Base-by-base conservation (phyloP, 53 echinoderm and acorn worm genomes). In the Mesocentrotus franciscanus region DNA sequence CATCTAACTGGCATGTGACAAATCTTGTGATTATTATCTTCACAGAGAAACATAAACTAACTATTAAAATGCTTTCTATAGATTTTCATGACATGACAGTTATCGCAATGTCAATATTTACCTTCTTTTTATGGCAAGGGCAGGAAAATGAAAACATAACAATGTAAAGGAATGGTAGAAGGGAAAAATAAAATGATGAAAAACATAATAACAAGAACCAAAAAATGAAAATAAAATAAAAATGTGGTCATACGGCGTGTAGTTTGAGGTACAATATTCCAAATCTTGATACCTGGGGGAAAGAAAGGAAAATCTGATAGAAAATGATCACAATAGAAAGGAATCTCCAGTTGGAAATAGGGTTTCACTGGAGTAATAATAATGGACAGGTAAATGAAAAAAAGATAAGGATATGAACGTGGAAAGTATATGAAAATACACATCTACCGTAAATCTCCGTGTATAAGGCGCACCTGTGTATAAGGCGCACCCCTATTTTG, bases 251-350 rank as follows among this genome's bases (percentile, higher is more conserved):
- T 94, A 94, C 95, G 95, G 85, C 95, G 70, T 62, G 95, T 94
- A n/a, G 85, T 85, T 42, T 61, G 85, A 66, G 95, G 95, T 42
- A 94, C 95, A 66, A 85, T 85, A 85, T 85, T 94, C 95, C 95
- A 94, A 24, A 94, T 85, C 70, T 94, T 85, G 66, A 94, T 56
- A 61, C 95, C 95, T 94, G 70, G 71, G 84, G 56, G 56, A 42
- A 66, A 68, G 39, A 93, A 56, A 68, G 49, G 74, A 68, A 92
- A 72, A 92, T 56, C 92, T 92, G 64, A 58, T 66, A 27, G 87
- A 58, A 85, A 87, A 87, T 57, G 58, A 57, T 58, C 57, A 87
- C 56, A 20, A 85, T 12, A 58, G n/a, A 57, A 13, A 84, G 87
- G 58, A n/a, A 57, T n/a, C 49, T 57, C 87, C 87, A 87, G 26